phyloP scores from a whole-genome alignment of 1,140 invertebrate species.

The Microplitis mediator region DNA sequence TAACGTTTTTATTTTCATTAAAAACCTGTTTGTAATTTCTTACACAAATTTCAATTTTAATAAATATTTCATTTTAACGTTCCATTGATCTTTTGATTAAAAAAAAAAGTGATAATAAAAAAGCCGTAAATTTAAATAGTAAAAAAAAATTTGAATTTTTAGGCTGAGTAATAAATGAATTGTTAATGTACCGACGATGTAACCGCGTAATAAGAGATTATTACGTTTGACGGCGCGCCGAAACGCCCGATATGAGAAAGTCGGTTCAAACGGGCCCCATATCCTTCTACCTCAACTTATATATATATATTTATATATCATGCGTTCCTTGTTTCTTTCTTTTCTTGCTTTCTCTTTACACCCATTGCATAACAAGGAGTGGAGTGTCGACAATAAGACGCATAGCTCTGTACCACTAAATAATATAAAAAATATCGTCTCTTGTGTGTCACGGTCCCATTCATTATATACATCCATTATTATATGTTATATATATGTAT shows the following conservation, averaged over 20 bases:
- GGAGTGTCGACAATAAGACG: slow-evolving; percentile 2
- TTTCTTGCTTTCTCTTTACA: slow-evolving; percentile 58
- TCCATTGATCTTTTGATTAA: too few species aligned
- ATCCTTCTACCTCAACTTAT: slow-evolving; percentile 15
- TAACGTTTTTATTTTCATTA: neutral
- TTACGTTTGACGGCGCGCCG: slow-evolving; percentile 27
- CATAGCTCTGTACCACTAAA: neutral
- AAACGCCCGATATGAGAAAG: slow-evolving; percentile 53
- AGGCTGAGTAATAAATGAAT: neutral
- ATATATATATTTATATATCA: neutral
- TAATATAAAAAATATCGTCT: slow-evolving; percentile 20
- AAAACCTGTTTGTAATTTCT: neutral
- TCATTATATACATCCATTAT: too few species aligned
- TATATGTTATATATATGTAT: too few species aligned
- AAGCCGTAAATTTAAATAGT: neutral
- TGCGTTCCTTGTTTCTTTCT: slow-evolving; percentile 48
- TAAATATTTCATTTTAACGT: neutral
- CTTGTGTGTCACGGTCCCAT: slow-evolving; percentile 45
- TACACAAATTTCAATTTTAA: neutral
- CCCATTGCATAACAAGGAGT: slow-evolving; percentile 53
- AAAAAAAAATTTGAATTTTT: neutral
- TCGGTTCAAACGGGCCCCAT: slow-evolving; percentile 26
- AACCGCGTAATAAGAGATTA: slow-evolving; percentile 6
- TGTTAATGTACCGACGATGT: neutral
- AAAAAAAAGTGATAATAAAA: neutral